Percentiles rank a stretch among this genome's conserved stretches.
phyloP scores from a whole-genome alignment of 92 coral and sea anemone genomes.

The Palythoa grandis region DNA sequence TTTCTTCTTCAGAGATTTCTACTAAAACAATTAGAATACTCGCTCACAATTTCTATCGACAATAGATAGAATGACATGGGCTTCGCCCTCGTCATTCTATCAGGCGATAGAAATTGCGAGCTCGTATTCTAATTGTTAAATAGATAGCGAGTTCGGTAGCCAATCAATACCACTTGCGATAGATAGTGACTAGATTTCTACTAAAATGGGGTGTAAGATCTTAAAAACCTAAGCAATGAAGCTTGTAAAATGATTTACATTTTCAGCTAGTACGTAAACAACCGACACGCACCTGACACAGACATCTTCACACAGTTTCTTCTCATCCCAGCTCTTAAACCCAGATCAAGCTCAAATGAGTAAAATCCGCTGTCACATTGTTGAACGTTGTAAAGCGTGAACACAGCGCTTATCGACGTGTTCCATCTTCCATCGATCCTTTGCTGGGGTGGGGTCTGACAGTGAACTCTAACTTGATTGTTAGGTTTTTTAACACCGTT shows the following conservation, averaged over 20 bases:
- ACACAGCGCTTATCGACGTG: neutral
- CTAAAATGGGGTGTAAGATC: no score
- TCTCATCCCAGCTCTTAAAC: neutral
- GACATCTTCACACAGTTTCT: neutral
- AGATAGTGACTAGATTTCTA: no score
- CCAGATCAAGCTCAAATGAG: neutral
- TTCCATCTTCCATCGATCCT: slow-evolving; percentile 15
- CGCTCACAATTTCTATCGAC: no score
- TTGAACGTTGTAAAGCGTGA: slow-evolving; percentile 9
- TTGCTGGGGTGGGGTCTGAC: neutral
- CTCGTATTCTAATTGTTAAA: no score
- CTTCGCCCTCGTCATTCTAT: no score
- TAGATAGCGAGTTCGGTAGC: no score
- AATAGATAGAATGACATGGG: no score
- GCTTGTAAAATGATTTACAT: neutral
- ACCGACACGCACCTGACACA: neutral
- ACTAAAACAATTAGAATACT: no score
- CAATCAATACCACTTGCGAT: no score
- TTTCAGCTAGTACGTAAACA: neutral
- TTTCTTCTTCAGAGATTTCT: no score
- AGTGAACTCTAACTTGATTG: neutral
- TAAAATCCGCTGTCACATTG: neutral
- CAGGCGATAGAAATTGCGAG: no score
- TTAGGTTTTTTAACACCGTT: neutral
- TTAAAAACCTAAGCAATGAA: no score